Conservation (phyloP, 1,140 invertebrate genomes). For the Pseudomyrmex gracilis region DNA sequence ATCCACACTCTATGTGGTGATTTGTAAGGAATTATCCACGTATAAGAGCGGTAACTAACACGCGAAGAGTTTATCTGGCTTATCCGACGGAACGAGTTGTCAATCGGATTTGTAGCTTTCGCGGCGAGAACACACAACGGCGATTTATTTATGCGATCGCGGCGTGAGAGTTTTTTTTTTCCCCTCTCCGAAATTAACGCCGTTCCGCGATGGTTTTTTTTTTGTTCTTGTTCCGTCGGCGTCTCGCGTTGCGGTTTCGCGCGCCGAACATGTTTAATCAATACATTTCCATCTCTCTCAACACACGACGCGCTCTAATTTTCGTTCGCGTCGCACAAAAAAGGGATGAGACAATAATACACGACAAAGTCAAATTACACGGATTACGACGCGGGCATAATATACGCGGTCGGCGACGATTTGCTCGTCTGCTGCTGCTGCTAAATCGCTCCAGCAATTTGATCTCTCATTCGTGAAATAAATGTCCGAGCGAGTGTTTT, state of each 20-base stretch:
- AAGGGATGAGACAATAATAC: not conserved
- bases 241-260: not conserved
- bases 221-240: constrained; percentile 19
- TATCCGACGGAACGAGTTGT: constrained; percentile 39
- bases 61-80: constrained; percentile 45
- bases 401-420: constrained; percentile 20
- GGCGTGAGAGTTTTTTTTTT: constrained; percentile 11
- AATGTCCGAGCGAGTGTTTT: constrained; percentile 52
- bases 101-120: constrained; percentile 53
- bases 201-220: not conserved
- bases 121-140: not conserved
- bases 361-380: constrained; percentile 13
- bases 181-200: constrained; percentile 47
- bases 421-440: not conserved
- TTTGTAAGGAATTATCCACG: constrained; percentile 59
- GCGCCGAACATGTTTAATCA: constrained; percentile 11
- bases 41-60: constrained; percentile 48
- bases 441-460: constrained; percentile 34
- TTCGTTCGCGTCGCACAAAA: not conserved
- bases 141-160: constrained; percentile 52
- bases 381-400: constrained; percentile 36
- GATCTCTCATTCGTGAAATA: constrained; percentile 53
- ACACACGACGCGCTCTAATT: constrained; percentile 10
- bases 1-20: constrained; percentile 43
- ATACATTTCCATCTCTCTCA: constrained; percentile 12